phyloP scores from a whole-genome alignment of 2,888 invertebrate species.

The Pristionchus fissidentatus region DNA sequence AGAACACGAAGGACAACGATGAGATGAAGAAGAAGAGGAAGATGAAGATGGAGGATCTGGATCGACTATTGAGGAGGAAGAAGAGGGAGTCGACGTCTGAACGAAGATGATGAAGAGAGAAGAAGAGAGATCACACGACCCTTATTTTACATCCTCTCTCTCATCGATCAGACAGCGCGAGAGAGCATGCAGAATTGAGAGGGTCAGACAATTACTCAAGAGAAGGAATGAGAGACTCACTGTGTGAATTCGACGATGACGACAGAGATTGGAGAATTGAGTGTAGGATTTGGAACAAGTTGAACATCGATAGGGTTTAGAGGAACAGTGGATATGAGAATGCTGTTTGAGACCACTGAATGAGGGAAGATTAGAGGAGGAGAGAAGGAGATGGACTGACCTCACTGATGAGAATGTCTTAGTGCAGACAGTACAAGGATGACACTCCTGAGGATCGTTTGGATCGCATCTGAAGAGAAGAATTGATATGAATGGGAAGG shows the following conservation, averaged over 20 bases:
- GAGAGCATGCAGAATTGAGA: too few relatives aligned
- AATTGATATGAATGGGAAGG: background rate
- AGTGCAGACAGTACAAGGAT: conserved; percentile 20
- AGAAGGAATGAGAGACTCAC: conserved; percentile 77
- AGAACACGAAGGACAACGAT: conserved; percentile 54
- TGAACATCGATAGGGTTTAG: conserved; percentile 88
- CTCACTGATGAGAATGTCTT: conserved; percentile 37
- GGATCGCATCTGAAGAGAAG: conserved; percentile 5
- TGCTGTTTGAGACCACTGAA: conserved; percentile 95
- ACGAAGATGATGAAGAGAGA: background rate
- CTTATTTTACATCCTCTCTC: background rate
- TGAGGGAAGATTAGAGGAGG: conserved; percentile 19
- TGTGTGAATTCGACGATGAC: conserved; percentile 99
- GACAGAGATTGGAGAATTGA: conserved; percentile 98
- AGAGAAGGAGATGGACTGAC: conserved; percentile 2
- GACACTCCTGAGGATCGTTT: background rate
- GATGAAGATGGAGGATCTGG: background rate
- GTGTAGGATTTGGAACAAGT: conserved; percentile 98
- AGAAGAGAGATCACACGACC: too few relatives aligned
- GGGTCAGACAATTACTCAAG: too few relatives aligned
- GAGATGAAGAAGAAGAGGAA: conserved; percentile 1
- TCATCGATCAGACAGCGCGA: too few relatives aligned
- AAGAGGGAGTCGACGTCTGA: conserved; percentile 38
- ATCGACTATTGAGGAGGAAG: background rate
- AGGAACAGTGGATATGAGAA: conserved; percentile 94